Base-by-base conservation (phyloP, 2,888 invertebrate species). In the Pemphredon lugubris region DNA sequence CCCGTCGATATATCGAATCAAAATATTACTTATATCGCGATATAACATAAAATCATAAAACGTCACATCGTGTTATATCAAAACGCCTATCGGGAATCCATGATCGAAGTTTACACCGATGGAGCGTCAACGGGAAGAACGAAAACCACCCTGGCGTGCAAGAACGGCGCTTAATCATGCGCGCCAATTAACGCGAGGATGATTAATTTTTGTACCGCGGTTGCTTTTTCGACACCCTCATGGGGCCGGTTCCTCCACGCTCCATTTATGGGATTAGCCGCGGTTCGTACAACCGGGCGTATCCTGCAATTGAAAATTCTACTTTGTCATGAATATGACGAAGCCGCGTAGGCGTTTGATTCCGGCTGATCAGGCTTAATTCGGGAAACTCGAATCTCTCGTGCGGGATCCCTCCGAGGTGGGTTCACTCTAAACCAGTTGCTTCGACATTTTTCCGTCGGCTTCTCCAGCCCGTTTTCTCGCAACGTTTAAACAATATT, bases 301-400 rank as follows among this genome's bases (percentile, higher is more conserved):
- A 73, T 79, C 77, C 77, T 74, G 79, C 80, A 84, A 85, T 85
- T 85, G 83, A 85, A 84, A 85, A 82, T 84, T 85, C 68, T 73
- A 80, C 85, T 75, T 73, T 80, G 85, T 85, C 85, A 85, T 65
- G 85, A 77, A 48, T 77, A 85, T 84, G 85, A 85, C 81, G 79
- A 74, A 72, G 65, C 75, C 77, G 74, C 79, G 82, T 79, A 79
- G 83, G 81, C 74, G 81, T 60, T 51, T 53, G 59, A 77, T 77
- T 76, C 63, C 53, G 54, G 44, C 51, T 60, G 77, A 83, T 80
- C 82, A 76, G 67, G 57, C 58, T 80, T 76, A 75, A 80, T 81
- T 82, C 58, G 51, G 42, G 59, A 79, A 67, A 71, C 47, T 42
- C 40, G n/a, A n/a, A n/a, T n/a, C n/a, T n/a, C n/a, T n/a, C n/a